Evolutionary conservation across 2,113 vertebrate genomes (phyloP).

Genomic region (Stercorarius parasiticus): DNA sequence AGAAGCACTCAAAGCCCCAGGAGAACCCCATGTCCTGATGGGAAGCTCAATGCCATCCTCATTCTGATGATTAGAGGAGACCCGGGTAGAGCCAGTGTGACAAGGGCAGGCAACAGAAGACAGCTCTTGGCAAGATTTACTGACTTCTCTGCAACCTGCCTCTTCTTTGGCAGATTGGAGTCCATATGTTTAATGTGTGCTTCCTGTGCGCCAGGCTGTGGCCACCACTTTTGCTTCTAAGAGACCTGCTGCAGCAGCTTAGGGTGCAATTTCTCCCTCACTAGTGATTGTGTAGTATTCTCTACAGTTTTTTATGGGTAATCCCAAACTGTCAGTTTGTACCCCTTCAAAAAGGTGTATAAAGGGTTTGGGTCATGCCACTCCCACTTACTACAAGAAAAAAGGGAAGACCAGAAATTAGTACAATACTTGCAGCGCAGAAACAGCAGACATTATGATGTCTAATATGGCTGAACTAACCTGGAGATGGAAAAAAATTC

Average conservation of each 20-base stretch:
- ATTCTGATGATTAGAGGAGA: not conserved
- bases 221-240: not conserved
- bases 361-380: not conserved
- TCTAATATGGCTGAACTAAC: not conserved
- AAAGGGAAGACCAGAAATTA: not conserved
- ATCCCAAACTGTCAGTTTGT: not conserved
- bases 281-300: not conserved
- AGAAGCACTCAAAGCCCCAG: not conserved
- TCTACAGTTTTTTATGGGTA: not conserved
- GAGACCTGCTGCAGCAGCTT: not conserved
- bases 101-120: not conserved
- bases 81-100: not conserved
- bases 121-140: not conserved
- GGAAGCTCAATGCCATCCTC: not conserved
- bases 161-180: not conserved
- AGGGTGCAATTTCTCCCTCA: not conserved
- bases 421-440: not conserved
- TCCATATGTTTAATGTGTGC: not conserved
- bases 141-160: not conserved
- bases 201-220: not conserved
- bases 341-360: not conserved
- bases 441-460: not conserved
- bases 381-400: not conserved
- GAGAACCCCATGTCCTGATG: not conserved
- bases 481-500: not conserved